Conservation (phyloP, 2,797 vertebrate species). For the Anguilla anguilla region DNA sequence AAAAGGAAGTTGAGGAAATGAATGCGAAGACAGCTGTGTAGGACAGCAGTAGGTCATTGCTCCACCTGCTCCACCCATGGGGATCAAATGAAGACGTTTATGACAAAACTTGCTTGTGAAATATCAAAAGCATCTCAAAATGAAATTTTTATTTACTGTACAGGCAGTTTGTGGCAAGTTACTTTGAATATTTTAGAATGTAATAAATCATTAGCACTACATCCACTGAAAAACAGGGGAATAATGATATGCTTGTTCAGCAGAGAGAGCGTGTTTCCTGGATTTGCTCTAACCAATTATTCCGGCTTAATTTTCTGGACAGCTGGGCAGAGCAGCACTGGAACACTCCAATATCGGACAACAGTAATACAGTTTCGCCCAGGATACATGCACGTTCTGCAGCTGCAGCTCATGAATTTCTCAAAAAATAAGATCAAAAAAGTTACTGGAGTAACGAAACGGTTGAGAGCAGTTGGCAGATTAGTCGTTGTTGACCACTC, state of each 20-base stretch:
- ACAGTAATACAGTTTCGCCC: too few species aligned
- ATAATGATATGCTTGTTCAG: neutral
- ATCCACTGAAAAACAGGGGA: neutral
- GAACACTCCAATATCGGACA: neutral
- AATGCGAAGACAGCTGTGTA: neutral
- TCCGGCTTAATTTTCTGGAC: neutral
- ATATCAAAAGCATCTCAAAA: neutral
- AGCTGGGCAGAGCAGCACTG: neutral
- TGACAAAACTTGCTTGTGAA: neutral
- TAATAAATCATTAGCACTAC: neutral
- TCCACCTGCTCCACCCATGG: neutral
- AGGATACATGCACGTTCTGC: neutral
- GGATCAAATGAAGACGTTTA: neutral
- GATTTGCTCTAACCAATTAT: neutral
- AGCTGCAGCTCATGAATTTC: neutral
- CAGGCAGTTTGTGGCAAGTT: neutral
- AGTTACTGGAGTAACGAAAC: neutral
- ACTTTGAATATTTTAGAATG: neutral
- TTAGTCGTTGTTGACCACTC: neutral
- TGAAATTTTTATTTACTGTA: neutral
- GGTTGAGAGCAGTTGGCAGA: conserved; percentile 3
- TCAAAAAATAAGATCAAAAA: neutral
- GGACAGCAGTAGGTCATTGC: neutral
- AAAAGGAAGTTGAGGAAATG: neutral
- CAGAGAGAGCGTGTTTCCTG: neutral